A percentile compares a stretch with the other conserved stretches of the same genome.
Evolutionary conservation across 2,888 invertebrate genomes (phyloP).

Genomic region (Phortica okadai): DNA sequence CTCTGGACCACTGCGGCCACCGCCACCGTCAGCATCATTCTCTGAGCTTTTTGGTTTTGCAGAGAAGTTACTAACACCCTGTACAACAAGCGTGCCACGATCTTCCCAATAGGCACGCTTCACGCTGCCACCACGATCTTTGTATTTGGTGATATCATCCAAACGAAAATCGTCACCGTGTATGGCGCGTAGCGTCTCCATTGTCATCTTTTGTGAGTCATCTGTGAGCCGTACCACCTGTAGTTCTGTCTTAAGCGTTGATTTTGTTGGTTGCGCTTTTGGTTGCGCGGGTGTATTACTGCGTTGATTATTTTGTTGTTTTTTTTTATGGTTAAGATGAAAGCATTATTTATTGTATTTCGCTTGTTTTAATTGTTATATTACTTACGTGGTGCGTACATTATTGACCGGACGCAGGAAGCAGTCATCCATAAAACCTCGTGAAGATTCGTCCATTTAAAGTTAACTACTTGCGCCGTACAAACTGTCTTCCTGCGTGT

Average conservation of each 20-base stretch:
- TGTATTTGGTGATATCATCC: conserved; percentile 79
- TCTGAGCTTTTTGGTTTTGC: conserved; percentile 42
- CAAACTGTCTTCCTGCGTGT: neutral
- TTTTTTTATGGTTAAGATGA: neutral
- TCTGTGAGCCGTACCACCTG: conserved; percentile 83
- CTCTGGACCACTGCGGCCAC: conserved; percentile 63
- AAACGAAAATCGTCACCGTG: conserved; percentile 84
- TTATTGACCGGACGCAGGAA: conserved; percentile 81
- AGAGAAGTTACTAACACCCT: conserved; percentile 81
- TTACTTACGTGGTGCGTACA: conserved; percentile 78
- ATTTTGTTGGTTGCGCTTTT: conserved; percentile 75
- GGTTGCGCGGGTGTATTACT: conserved; percentile 76
- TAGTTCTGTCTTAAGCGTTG: conserved; percentile 84
- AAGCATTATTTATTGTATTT: conserved; percentile 22
- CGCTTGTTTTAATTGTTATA: conserved; percentile 53
- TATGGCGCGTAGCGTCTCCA: conserved; percentile 85
- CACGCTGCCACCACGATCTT: conserved; percentile 83
- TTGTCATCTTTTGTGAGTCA: conserved; percentile 83
- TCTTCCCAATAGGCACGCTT: conserved; percentile 87
- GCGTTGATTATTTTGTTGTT: conserved; percentile 2
- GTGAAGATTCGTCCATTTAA: conserved; percentile 79
- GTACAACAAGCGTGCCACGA: conserved; percentile 85
- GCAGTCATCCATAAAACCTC: conserved; percentile 81
- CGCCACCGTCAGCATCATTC: conserved; percentile 62
- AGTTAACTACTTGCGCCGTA: neutral